Evolutionary conservation across 2,888 invertebrate genomes (phyloP).

Genomic region (Suillia variegata): DNA sequence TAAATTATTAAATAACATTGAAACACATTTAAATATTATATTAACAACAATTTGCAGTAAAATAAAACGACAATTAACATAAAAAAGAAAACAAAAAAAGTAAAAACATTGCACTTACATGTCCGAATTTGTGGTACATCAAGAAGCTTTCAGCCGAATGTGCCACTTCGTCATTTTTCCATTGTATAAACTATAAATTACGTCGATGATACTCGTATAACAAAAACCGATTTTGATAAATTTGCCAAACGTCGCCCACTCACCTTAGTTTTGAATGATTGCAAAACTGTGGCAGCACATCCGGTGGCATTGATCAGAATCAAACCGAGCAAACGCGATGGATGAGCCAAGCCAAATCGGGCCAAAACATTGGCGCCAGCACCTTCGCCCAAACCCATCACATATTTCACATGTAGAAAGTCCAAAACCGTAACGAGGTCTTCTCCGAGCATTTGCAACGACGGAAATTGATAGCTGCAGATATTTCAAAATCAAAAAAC

Average conservation of each 20-base stretch:
- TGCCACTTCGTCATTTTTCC: conserved; percentile 83
- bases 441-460: conserved; percentile 80
- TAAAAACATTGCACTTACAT: conserved; percentile 69
- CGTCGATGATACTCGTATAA: not conserved
- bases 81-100: conserved; percentile 22
- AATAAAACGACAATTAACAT: conserved; percentile 19
- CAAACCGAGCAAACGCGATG: conserved; percentile 77
- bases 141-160: conserved; percentile 88
- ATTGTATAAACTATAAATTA: conserved; percentile 72
- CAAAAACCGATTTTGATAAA: too few relatives aligned
- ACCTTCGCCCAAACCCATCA: conserved; percentile 85
- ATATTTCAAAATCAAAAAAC: too few relatives aligned
- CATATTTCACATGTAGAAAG: conserved; percentile 80
- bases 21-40: conserved; percentile 14
- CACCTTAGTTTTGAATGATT: conserved; percentile 83
- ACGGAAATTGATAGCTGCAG: conserved; percentile 77
- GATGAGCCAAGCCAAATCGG: conserved; percentile 82
- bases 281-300: conserved; percentile 83
- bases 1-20: conserved; percentile 31
- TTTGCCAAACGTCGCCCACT: too few relatives aligned
- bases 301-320: conserved; percentile 87
- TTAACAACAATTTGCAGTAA: conserved; percentile 9
- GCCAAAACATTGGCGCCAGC: conserved; percentile 87
- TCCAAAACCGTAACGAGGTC: conserved; percentile 82
- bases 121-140: conserved; percentile 88